Evolutionary conservation across 2,797 vertebrate genomes (phyloP).

Genomic region (Artibeus lituratus): DNA sequence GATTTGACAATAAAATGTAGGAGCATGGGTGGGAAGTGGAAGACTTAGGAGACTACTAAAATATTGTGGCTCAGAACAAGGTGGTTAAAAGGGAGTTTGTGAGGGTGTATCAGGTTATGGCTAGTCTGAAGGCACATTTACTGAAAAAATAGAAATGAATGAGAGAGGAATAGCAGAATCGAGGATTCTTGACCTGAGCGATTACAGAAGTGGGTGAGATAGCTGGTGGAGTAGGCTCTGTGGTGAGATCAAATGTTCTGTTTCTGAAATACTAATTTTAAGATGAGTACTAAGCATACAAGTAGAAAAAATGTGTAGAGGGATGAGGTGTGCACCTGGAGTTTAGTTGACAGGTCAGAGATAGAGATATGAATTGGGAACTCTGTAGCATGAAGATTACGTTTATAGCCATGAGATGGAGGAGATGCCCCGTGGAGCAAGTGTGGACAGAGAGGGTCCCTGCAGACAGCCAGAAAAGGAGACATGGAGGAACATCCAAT

Average conservation of each 20-base stretch:
- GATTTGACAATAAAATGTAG: not conserved
- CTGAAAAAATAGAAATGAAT: not conserved
- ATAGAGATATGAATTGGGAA: not conserved
- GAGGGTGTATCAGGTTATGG: not conserved
- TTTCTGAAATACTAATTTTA: not conserved
- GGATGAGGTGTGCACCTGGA: not conserved
- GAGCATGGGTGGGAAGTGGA: not conserved
- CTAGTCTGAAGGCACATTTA: not conserved
- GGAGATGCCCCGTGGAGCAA: not conserved
- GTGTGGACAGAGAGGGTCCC: not conserved
- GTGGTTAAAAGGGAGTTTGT: not conserved
- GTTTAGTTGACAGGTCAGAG: not conserved
- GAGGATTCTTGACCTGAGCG: not conserved
- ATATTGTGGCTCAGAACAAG: not conserved
- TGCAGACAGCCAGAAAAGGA: not conserved
- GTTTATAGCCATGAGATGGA: not conserved
- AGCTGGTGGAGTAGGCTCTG: not conserved
- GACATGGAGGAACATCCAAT: not conserved
- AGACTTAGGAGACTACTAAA: not conserved
- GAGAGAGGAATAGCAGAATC: not conserved
- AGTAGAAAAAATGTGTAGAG: not conserved
- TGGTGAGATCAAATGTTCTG: not conserved
- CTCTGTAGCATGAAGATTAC: not conserved
- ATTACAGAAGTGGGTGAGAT: not conserved
- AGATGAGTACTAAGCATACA: not conserved